Evolutionary conservation across 1,140 invertebrate genomes (phyloP), one percentile per base, ranked within the genome.

Genomic region (Platorchestia sp.): DNA sequence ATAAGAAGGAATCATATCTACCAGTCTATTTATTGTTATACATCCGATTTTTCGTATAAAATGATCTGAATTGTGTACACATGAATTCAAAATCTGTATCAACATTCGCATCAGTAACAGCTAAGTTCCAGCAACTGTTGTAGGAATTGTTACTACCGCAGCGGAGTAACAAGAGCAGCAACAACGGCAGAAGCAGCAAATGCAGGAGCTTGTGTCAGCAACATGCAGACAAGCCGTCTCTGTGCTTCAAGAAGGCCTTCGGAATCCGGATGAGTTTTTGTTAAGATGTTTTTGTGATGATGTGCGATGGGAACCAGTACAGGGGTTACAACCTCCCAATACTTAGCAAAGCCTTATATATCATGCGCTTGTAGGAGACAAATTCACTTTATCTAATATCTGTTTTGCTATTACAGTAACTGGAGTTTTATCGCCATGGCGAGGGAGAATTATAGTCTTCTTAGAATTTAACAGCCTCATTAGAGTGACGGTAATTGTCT

Each of bases 391-490:
- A 75, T 75, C 10, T 27, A 75, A 75, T 75, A 10, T 22, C 59
- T 75, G 59, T 36, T 75, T 36, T 10, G 59, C 59, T 75, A 75
- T 75, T 75, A 75, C 1, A 75, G 59, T 75, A 75, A 75, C 59
- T 75, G 10, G 14, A 75, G 36, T 75, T 51, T 75, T 75, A 75
- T 36, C 59, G 14, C 7, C 59, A 27, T 75, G 36, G 10, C 59
- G 27, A 22, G 7, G 59, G 36, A 75, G 59, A 75, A 75, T 75
- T 75, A 75, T 75, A 75, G 59, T 75, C 59, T 27, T 75, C 59
- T 75, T 75, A 75, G 59, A 75, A 75, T 75, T 75, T 75, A 75
- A 75, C 36, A 75, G 59, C 59, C 59, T 75, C 59, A 75, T 75
- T 75, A 75, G 36, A 75, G 59, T 75, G 59, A 75, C 59, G 59